A percentile compares a stretch with the other conserved stretches of the same genome.
Evolutionary conservation across 2,113 vertebrate species (phyloP).

Genomic region (Sylvilagus bachmani): DNA sequence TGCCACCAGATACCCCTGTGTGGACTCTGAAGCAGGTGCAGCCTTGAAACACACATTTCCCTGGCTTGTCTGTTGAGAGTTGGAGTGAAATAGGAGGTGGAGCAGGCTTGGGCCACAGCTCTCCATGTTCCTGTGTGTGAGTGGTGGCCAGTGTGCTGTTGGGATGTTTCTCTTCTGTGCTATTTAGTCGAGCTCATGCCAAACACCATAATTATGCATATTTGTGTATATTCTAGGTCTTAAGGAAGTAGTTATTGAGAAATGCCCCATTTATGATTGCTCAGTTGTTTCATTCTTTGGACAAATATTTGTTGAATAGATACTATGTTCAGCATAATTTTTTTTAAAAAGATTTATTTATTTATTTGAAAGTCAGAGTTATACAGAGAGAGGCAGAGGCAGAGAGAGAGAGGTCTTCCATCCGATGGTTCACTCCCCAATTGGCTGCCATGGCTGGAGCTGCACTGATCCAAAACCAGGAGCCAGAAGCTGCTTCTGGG

Average conservation of each 20-base stretch:
- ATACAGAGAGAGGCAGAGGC: too few relatives aligned
- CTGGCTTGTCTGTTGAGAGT: not conserved
- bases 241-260: not conserved
- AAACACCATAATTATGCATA: not conserved
- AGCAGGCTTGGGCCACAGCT: not conserved
- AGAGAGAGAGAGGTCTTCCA: too few relatives aligned
- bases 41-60: not conserved
- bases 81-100: not conserved
- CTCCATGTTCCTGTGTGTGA: not conserved
- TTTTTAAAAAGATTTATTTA: too few relatives aligned
- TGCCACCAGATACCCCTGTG: constrained; percentile 60
- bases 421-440: too few relatives aligned
- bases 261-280: not conserved
- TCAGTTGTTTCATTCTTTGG: not conserved
- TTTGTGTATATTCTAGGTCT: not conserved
- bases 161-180: not conserved
- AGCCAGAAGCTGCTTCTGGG: too few relatives aligned
- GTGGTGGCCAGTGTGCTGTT: rapidly evolving
- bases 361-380: too few relatives aligned
- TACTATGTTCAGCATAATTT: not conserved
- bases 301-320: not conserved
- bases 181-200: not conserved
- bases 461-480: too few relatives aligned
- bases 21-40: not conserved
- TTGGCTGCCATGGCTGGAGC: too few relatives aligned